These are phyloP conservation scores for Hydropsyche betteni DNA, from an alignment of 2,888 invertebrate species.

Conservation along the genomic window DNA sequence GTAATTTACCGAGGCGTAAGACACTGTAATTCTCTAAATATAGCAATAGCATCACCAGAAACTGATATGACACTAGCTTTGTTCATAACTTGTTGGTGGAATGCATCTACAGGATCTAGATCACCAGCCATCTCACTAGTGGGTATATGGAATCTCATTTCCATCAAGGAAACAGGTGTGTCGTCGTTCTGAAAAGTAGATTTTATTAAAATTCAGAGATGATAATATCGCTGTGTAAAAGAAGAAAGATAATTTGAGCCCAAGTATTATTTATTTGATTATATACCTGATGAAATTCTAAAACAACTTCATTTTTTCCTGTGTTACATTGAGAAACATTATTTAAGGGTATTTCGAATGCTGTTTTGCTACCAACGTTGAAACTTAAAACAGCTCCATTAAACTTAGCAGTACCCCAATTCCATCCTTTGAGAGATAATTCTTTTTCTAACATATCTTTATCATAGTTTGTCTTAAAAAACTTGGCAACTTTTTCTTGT, in stretches of 20 bases:
- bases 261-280: not conserved
- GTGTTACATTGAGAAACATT: conserved; percentile 96
- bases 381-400: conserved; percentile 86
- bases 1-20: conserved; percentile 87
- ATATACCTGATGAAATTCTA: conserved; percentile 93
- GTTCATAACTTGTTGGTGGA: conserved; percentile 95
- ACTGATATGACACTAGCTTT: conserved; percentile 98
- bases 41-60: conserved; percentile 97
- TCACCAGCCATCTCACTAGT: conserved; percentile 87
- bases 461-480: conserved; percentile 83
- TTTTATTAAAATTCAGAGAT: not conserved
- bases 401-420: conserved; percentile 97
- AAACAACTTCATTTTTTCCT: conserved; percentile 97
- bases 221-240: not conserved
- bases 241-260: not conserved
- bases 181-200: conserved; percentile 85
- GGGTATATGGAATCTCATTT: conserved; percentile 98
- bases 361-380: conserved; percentile 82
- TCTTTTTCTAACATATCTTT: conserved; percentile 92
- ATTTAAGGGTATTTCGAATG: conserved; percentile 95
- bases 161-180: conserved; percentile 94
- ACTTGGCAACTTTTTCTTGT: conserved; percentile 91
- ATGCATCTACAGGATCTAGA: conserved; percentile 94
- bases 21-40: conserved; percentile 96
- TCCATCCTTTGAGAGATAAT: conserved; percentile 96